Evolutionary conservation across 2,888 invertebrate genomes (phyloP), one percentile per base, ranked within the genome.

Genomic region (Apodemia zela): DNA sequence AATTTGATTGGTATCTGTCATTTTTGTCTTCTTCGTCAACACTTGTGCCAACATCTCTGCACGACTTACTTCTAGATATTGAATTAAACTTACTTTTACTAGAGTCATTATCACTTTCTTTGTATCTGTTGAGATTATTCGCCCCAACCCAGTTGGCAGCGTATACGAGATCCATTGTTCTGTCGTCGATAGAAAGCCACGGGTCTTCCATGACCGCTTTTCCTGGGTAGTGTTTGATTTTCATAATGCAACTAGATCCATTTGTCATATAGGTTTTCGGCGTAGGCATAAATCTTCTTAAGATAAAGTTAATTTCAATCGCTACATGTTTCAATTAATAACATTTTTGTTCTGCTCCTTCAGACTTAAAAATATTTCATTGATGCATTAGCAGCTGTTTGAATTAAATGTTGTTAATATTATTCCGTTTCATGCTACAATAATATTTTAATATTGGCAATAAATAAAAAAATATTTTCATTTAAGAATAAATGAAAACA

Each of bases 111-210:
- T 77, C 89, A 74, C 79, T 87, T 77, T 80, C 85, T 70, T 81
- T 84, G 68, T 83, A 88, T 54, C 80, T 84, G 63, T 89, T 89
- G 61, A 94, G 84, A 77, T 93, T 93, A 67, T 90, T 87, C n/a
- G 95, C 94, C 75, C 96, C 95, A 68, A 95, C 93, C 97, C 97
- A 97, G 79, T 96, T 97, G 42, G 96, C 96, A 74, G 96, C 97
- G 82, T 97, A 97, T 59, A 96, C 93, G 61, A 95, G 93, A 73
- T 95, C 95, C 95, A 95, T 95, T 68, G 94, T 94, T 74, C 93
- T 93, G 71, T 94, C 94, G 72, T 93, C 93, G 57, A 94, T 93
- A 70, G 94, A 93, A 76, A 94, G 94, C 80, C 95, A 94, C 71
- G 93, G 93, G 83, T 95, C 95, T 81, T 96, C 96, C 93, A 96